Evolutionary conservation across 1,140 invertebrate species (phyloP).

Genomic region (Reticulitermes speratus): DNA sequence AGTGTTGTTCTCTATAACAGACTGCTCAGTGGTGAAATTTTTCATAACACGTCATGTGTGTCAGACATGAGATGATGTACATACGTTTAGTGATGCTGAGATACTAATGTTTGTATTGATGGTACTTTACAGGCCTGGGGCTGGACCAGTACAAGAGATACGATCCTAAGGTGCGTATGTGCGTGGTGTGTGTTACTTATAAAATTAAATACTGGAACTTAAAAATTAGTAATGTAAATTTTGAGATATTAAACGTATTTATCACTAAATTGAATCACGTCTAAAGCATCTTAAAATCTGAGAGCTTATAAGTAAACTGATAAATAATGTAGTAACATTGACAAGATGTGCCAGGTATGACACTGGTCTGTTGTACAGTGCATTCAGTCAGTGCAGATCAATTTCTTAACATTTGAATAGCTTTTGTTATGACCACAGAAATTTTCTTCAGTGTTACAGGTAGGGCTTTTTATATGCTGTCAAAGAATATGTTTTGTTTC

Average conservation of each 20-base stretch:
- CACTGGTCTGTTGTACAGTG: background rate
- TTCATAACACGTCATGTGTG: no score
- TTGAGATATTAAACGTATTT: background rate
- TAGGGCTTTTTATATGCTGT: no score
- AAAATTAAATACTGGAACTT: background rate
- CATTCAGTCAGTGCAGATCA: background rate
- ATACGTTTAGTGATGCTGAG: no score
- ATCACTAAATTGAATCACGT: background rate
- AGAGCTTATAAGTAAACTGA: background rate
- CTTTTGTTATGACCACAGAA: no score
- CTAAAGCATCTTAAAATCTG: background rate
- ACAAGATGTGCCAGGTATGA: background rate
- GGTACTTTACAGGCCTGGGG: constrained; percentile 71
- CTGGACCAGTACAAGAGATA: constrained; percentile 94
- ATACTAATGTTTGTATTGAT: constrained; percentile 16
- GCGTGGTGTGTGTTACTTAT: background rate
- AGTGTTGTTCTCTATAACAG: no score
- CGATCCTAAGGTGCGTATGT: constrained; percentile 83
- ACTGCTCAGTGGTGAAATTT: no score
- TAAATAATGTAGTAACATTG: background rate
- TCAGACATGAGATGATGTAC: no score
- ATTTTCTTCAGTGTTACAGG: no score
- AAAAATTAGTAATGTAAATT: background rate
- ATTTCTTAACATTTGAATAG: background rate
- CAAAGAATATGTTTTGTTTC: no score